A percentile compares a stretch with the other conserved stretches of the same genome.
These are phyloP conservation scores for Novumbra hubbsi DNA, from an alignment of 2,797 vertebrate genomes.

Conservation along the genomic window DNA sequence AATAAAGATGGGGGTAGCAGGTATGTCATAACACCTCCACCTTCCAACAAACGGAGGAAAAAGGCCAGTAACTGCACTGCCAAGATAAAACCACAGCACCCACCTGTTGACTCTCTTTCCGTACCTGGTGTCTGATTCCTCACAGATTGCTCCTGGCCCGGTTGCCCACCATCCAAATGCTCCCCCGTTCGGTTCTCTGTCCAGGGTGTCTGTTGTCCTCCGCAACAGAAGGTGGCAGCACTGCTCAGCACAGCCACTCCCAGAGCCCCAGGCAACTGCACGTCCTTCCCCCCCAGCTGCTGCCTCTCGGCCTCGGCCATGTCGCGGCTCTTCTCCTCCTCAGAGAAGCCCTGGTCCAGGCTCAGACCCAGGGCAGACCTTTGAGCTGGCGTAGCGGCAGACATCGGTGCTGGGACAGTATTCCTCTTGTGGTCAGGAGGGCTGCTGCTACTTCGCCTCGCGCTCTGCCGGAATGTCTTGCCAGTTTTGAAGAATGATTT, in stretches of 20 bases:
- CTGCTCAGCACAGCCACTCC: slow-evolving; percentile 59
- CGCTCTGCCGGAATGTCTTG: slow-evolving; percentile 14
- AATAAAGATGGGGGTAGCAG: not conserved
- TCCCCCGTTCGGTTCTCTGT: slow-evolving; percentile 26
- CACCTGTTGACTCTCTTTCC: not conserved
- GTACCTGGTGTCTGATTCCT: slow-evolving; percentile 55
- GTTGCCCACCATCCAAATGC: slow-evolving; percentile 12
- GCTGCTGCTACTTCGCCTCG: slow-evolving; percentile 2
- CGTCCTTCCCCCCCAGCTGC: slow-evolving; percentile 21
- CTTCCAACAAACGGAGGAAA: not conserved
- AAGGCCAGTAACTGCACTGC: not conserved
- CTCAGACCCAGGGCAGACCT: slow-evolving; percentile 35
- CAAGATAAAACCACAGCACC: not conserved
- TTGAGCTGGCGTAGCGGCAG: slow-evolving; percentile 33
- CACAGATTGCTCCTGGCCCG: slow-evolving; percentile 22
- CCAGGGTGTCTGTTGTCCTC: slow-evolving; percentile 50
- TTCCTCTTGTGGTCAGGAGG: slow-evolving; percentile 32
- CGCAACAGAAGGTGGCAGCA: slow-evolving; percentile 74
- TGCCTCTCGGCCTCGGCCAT: slow-evolving; percentile 36
- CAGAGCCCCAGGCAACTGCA: slow-evolving; percentile 48
- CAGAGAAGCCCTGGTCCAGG: slow-evolving; percentile 33
- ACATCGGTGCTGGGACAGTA: slow-evolving; percentile 20
- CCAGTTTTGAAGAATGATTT: slow-evolving; percentile 50
- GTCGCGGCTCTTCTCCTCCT: slow-evolving; percentile 24
- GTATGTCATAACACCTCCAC: not conserved